Percentiles rank a stretch among this genome's conserved stretches.
Conservation (phyloP, 2,113 vertebrate genomes). For the Hydropotes inermis region DNA sequence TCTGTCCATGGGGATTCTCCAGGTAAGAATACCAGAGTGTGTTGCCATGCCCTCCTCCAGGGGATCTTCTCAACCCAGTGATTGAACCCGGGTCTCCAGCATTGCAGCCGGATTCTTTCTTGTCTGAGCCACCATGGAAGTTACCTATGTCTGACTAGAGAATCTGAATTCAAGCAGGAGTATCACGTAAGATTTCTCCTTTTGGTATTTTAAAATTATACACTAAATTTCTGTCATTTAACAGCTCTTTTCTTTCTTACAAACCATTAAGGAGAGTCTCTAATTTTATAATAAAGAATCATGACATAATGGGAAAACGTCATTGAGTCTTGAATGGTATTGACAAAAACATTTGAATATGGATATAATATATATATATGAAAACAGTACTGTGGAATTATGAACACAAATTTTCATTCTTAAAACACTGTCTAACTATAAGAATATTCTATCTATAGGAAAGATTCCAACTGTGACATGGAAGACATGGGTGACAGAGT, state of each 20-base stretch:
- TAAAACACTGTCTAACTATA: conserved; percentile 39
- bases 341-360: not conserved
- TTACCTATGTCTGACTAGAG: not conserved
- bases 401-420: conserved; percentile 15
- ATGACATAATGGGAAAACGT: not conserved
- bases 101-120: not conserved
- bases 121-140: not conserved
- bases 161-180: not conserved
- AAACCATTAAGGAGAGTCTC: not conserved
- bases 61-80: not conserved
- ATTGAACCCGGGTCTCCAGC: not conserved
- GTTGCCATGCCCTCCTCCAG: not conserved
- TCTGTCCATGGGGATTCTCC: not conserved
- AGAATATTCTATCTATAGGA: conserved; percentile 35
- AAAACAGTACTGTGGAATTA: conserved; percentile 15
- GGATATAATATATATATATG: not conserved
- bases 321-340: not conserved
- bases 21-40: not conserved
- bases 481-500: conserved; percentile 49
- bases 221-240: not conserved
- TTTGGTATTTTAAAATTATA: not conserved
- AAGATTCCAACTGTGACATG: conserved; percentile 37
- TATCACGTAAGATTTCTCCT: not conserved
- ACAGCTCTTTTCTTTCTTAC: not conserved
- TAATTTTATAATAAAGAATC: not conserved